phyloP scores from a whole-genome alignment of 1,140 invertebrate genomes.

The Steinernema feltiae region DNA sequence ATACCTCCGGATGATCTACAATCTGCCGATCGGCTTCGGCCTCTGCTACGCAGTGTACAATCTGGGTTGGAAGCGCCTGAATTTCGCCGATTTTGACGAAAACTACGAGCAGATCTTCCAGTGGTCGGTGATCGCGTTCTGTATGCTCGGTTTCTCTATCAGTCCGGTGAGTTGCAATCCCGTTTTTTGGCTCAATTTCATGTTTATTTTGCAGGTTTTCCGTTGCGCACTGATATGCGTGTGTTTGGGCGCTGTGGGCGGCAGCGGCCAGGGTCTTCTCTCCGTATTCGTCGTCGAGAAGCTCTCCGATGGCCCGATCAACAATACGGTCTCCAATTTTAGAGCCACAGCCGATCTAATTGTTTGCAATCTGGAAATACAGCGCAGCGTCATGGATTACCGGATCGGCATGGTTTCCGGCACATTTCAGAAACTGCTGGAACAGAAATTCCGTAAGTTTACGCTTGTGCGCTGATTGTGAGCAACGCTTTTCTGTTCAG shows the following conservation, averaged over 20 bases:
- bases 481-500: too few species aligned
- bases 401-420: constrained; percentile 27
- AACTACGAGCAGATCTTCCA: constrained; percentile 20
- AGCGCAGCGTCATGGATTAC: constrained; percentile 27
- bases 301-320: constrained; percentile 27
- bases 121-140: constrained; percentile 30
- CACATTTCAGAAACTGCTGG: constrained; percentile 35
- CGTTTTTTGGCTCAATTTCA: too few species aligned
- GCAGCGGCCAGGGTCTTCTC: constrained; percentile 32
- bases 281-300: constrained; percentile 36
- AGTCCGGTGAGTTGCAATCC: constrained; percentile 37
- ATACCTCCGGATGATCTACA: constrained; percentile 30
- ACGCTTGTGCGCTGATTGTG: constrained; percentile 4
- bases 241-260: constrained; percentile 33
- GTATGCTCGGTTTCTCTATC: constrained; percentile 30
- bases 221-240: constrained; percentile 41
- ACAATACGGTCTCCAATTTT: constrained; percentile 37
- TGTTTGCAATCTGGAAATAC: constrained; percentile 39
- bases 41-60: constrained; percentile 27
- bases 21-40: constrained; percentile 36
- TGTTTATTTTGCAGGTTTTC: constrained; percentile 40
- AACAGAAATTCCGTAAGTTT: constrained; percentile 36
- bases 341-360: constrained; percentile 35
- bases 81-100: constrained; percentile 36
- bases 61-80: constrained; percentile 39